Percentiles rank a stretch among this genome's conserved stretches.
These are phyloP conservation scores for Pteria penguin DNA, from an alignment of 2,888 invertebrate species.

Conservation along the genomic window DNA sequence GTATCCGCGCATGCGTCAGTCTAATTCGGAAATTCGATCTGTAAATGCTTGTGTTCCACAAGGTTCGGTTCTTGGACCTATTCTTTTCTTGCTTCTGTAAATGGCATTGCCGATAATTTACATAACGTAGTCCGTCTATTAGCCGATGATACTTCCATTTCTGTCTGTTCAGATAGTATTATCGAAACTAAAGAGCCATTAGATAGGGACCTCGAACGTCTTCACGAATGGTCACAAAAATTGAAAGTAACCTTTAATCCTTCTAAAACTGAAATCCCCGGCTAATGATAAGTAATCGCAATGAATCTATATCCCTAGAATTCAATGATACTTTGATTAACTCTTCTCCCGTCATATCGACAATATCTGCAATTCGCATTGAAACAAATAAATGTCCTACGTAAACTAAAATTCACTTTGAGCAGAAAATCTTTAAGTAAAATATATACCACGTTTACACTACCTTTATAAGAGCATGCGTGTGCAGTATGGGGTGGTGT, in stretches of 20 bases:
- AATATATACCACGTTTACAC: conserved; percentile 5
- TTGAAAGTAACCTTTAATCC: neutral
- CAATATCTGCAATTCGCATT: conserved; percentile 11
- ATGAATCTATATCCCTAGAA: neutral
- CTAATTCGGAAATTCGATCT: neutral
- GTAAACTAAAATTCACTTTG: conserved; percentile 25
- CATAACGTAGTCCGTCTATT: conserved; percentile 31
- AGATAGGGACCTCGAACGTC: conserved; percentile 16
- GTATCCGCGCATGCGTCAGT: conserved; percentile 3
- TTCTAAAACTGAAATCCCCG: neutral
- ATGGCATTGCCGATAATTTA: conserved; percentile 37
- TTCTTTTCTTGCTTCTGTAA: conserved; percentile 35
- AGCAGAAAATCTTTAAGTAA: conserved; percentile 6
- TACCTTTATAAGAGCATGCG: neutral
- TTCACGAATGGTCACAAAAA: neutral
- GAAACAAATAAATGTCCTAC: conserved; percentile 9
- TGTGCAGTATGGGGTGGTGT: conserved; percentile 1
- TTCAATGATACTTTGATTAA: neutral
- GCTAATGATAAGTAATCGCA: neutral
- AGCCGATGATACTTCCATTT: conserved; percentile 38
- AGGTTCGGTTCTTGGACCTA: conserved; percentile 26
- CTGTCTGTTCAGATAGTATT: conserved; percentile 16
- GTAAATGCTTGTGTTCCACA: conserved; percentile 23
- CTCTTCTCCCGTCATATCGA: conserved; percentile 5
- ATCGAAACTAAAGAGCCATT: conserved; percentile 10